Conservation (phyloP, 1,140 invertebrate species). For the Leptonema lineaticorne region DNA sequence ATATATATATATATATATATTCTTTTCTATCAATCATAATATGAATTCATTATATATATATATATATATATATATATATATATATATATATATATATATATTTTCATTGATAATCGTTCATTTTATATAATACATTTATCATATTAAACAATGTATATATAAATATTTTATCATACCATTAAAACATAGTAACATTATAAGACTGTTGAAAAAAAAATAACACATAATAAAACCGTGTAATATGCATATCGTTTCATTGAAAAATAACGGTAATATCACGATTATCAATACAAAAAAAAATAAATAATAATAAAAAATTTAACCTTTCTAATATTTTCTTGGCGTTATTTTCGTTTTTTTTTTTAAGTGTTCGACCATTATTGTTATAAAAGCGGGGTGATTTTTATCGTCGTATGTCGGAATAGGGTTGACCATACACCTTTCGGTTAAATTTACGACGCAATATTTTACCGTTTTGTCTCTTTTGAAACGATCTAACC, state of each 20-base stretch:
- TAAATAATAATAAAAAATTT: no score
- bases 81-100: neutral
- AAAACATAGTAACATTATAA: no score
- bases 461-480: conserved; percentile 16
- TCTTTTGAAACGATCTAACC: neutral
- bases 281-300: no score
- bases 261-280: no score
- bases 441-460: conserved; percentile 15
- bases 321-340: no score
- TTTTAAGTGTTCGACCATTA: neutral
- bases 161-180: no score
- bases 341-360: neutral
- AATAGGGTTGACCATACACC: conserved; percentile 11
- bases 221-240: no score
- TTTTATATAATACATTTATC: no score
- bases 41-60: neutral
- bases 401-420: conserved; percentile 1
- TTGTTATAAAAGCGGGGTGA: neutral
- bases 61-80: neutral
- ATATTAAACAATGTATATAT: no score
- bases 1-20: neutral
- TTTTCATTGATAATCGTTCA: neutral
- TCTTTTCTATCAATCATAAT: neutral
- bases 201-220: no score
- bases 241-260: no score